Evolutionary conservation across 2,113 vertebrate genomes (phyloP).

Genomic region (Tinamus guttatus): DNA sequence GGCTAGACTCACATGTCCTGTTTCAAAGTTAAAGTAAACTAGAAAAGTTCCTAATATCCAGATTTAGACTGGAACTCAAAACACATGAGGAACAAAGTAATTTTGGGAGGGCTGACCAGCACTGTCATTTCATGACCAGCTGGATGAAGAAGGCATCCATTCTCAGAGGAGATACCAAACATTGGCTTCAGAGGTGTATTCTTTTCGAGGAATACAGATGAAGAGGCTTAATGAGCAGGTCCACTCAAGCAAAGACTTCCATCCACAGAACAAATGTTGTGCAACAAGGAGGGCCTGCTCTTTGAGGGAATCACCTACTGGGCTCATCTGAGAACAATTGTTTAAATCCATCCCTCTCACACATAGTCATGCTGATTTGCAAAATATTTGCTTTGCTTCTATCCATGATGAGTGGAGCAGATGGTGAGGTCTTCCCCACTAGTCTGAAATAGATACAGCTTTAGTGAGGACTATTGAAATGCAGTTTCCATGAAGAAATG

Average conservation of each 20-base stretch:
- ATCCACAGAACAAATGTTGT: not conserved
- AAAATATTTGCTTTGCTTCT: not conserved
- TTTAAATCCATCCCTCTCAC: not conserved
- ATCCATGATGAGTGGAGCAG: not conserved
- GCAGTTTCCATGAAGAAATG: not conserved
- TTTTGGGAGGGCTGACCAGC: not conserved
- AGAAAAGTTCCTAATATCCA: not conserved
- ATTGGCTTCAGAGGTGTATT: not conserved
- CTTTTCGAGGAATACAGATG: not conserved
- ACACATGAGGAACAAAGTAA: slow-evolving; percentile 15
- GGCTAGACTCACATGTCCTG: not conserved
- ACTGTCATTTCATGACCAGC: not conserved
- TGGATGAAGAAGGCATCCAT: not conserved
- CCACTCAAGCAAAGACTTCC: not conserved
- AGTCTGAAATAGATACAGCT: not conserved
- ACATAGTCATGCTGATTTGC: not conserved
- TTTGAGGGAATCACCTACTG: not conserved
- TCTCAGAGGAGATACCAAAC: not conserved
- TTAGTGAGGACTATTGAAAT: not conserved
- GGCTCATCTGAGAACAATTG: not conserved
- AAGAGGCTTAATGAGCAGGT: not conserved
- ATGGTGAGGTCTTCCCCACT: not conserved
- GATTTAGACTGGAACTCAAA: slow-evolving; percentile 38
- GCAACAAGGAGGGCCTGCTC: not conserved
- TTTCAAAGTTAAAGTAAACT: not conserved